Base-by-base conservation (phyloP, 2,113 vertebrate species). In the Rhipidura dahli region DNA sequence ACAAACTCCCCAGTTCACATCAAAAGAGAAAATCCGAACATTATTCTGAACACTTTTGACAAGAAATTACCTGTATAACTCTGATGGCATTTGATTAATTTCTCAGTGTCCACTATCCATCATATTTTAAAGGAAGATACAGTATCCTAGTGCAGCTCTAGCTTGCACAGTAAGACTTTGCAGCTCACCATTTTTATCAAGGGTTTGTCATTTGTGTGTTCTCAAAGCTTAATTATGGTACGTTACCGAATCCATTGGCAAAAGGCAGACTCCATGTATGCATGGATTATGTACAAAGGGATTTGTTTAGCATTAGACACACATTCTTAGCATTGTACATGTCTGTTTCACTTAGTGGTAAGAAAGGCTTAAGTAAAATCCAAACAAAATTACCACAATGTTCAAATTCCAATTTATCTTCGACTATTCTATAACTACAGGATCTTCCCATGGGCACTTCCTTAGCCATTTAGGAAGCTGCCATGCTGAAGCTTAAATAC, bases 291-390 rank as follows among this genome's bases (percentile, higher is more conserved):
- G 66, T n/a, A 37, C 37, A 85, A 83, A 90, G 54, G n/a, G 85
- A 88, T 94, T 90, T 94, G 22, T 68, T 84, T 71, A 93, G 76
- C 20, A 61, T 78, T 78, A 92, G 53, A 86, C 19, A 78, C 37
- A 93, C 24, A 70, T 89, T 83, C 60, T 94, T 56, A 92, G 39
- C 35, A 91, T 59, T 83, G 39, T 21, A 81, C 24, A 42, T 0
- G 1, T 56, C 49, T 89, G 39, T 54, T 90, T 81, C 54, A 75
- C 66, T 84, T 37, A 78, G 54, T 37, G 35, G 60, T 82, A 94
- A 83, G 59, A 86, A 93, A 89, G n/a, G 27, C 31, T 82, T 45
- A 91, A 90, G 42, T 66, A 65, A 95, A 94, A 89, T 78, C 33
- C n/a, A 75, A 83, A 78, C 22, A 63, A 81, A 87, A 72, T 75